Base-by-base conservation (phyloP, 2,113 vertebrate genomes). In the Egretta garzetta region DNA sequence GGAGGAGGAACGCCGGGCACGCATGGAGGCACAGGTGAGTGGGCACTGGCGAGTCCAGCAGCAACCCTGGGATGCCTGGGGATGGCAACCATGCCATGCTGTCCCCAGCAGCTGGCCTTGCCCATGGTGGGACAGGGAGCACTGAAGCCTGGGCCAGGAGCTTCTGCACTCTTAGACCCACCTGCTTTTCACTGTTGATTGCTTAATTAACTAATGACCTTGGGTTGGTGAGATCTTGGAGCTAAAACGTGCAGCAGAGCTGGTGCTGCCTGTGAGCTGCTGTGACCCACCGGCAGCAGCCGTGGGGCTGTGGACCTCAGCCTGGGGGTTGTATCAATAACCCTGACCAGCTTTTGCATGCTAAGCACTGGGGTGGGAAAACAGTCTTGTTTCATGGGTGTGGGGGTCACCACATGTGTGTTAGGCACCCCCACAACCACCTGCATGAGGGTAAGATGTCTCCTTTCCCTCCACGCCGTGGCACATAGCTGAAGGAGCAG, bases 1-100 rank as follows among this genome's bases (percentile, higher is more conserved):
- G 77, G 99, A 99, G 80, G 99, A 99, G 67, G 99, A 99, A 94
- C 99, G 99, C n/a, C 98, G 99, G 49, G 98, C 99, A 2, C 99
- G 99, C 93, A 98, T 99, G 99, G 99, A 99, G 90, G 99, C 99
- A 2, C 99, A 99, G 99, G 99, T 99, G 62, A 95, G 96, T 8
- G 8, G 21, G 52, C 26, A 19, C 3, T 0, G 0, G 12, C 0
- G 0, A 53, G 28, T 50, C 55, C 1, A 1, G 30, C 62, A 82
- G 88, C 33, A 52, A 14, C 49, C 13, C 5, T 1, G 8, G 68
- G 22, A 15, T 28, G 66, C 33, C 24, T 4, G 7, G 32, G 39
- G 60, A 21, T 67, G 70, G 32, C 73, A 77, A 0, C 35, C 0
- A 0, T 74, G 60, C 56, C 5, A 0, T 43, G 23, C 30, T 52